These are phyloP conservation scores for Falco cherrug DNA, from an alignment of 2,797 vertebrate species.

Conservation along the genomic window DNA sequence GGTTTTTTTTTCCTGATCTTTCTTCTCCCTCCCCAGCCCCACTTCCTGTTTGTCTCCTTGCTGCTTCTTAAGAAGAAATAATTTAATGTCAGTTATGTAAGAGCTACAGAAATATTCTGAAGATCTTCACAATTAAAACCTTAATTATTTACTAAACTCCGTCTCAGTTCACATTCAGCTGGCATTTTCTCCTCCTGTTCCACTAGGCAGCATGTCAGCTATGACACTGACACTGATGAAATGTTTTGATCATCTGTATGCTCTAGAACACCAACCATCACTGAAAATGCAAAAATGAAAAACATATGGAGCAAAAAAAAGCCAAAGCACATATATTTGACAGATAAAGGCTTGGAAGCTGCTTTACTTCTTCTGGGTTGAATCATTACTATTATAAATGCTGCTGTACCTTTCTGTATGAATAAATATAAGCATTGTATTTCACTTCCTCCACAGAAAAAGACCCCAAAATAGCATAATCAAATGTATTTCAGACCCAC, in stretches of 20 bases:
- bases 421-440: not conserved
- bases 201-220: not conserved
- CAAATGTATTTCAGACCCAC: not conserved
- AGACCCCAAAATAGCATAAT: not conserved
- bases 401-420: not conserved
- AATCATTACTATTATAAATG: not conserved
- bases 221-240: not conserved
- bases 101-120: not conserved
- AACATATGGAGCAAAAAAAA: not conserved
- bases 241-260: not conserved
- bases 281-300: not conserved
- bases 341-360: not conserved
- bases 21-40: fast-evolving
- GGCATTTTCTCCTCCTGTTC: not conserved
- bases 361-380: not conserved
- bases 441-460: not conserved
- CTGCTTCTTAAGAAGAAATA: not conserved
- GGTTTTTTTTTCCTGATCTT: not conserved
- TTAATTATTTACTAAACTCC: not conserved
- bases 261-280: not conserved
- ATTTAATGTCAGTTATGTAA: not conserved
- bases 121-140: not conserved
- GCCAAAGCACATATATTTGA: not conserved
- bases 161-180: not conserved
- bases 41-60: fast-evolving